Evolutionary conservation across 2,888 invertebrate genomes (phyloP), one percentile per base, ranked within the genome.

Genomic region (Lepidochitona cinerea): DNA sequence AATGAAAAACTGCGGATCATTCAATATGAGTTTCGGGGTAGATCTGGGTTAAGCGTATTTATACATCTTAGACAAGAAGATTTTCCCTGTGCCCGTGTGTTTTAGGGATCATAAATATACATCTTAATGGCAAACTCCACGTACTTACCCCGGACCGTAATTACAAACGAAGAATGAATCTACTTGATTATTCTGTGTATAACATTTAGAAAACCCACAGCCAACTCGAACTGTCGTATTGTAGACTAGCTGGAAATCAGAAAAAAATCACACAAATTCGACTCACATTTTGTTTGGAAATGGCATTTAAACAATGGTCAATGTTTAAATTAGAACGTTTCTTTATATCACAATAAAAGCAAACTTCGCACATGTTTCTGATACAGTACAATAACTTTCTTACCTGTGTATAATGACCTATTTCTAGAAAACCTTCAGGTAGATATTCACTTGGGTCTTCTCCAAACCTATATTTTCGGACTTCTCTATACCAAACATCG

Each of bases 331-430:
- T n/a, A n/a, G n/a, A n/a, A n/a, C n/a, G n/a, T n/a, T n/a, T n/a
- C n/a, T n/a, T n/a, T n/a, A n/a, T n/a, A n/a, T n/a, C n/a, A n/a
- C n/a, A n/a, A n/a, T n/a, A n/a, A n/a, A n/a, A n/a, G n/a, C n/a
- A n/a, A n/a, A n/a, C n/a, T n/a, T n/a, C n/a, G n/a, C n/a, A n/a
- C n/a, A n/a, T n/a, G n/a, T n/a, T n/a, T n/a, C n/a, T n/a, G n/a
- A n/a, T 41, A 41, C 9, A 41, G 9, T 41, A 41, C 41, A 41
- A 12, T 18, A 54, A 23, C 9, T 65, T 65, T 35, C 59, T 7
- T 37, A 71, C 71, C 71, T 71, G 71, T 66, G 71, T 71, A 53
- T 71, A 71, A 32, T 71, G 71, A n/a, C 71, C 71, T 6, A 71
- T 71, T n/a, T 66, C 66, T 32, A 49, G 23, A 35, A 41, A 71